Evolutionary conservation across 1,140 invertebrate genomes (phyloP).

Genomic region (Phymorhynchus buccinoides): DNA sequence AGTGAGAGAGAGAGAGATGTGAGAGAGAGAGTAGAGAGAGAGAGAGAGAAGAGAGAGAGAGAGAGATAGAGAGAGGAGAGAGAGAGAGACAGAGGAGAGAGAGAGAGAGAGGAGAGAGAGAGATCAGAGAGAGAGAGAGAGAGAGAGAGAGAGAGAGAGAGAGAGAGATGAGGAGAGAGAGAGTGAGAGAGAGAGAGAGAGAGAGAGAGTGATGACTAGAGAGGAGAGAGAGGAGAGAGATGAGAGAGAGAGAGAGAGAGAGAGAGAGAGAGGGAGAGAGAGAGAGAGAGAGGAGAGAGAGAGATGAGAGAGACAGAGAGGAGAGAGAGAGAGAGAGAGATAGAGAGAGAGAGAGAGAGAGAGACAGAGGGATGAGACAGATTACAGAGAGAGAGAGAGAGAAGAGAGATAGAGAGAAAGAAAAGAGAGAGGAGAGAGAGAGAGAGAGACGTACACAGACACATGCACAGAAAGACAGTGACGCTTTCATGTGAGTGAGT

Average conservation of each 20-base stretch:
- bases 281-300: not conserved
- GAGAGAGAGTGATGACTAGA: not conserved
- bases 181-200: not conserved
- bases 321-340: no score
- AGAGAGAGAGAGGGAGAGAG: not conserved
- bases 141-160: not conserved
- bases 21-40: no score
- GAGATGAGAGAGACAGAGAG: not conserved
- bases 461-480: not conserved
- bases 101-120: not conserved
- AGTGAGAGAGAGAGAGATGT: conserved; percentile 1
- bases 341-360: not conserved
- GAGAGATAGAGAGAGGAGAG: not conserved
- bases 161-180: not conserved
- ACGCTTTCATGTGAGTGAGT: no score
- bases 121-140: not conserved
- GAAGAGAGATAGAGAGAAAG: not conserved
- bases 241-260: not conserved
- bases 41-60: conserved; percentile 2
- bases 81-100: not conserved
- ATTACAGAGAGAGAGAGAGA: conserved; percentile 9
- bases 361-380: no score
- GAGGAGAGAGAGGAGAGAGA: no score
- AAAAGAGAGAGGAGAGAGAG: not conserved
- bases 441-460: not conserved